A percentile compares a stretch with the other conserved stretches of the same genome.
Conservation (phyloP, 1,140 invertebrate species). For the Musca domestica region DNA sequence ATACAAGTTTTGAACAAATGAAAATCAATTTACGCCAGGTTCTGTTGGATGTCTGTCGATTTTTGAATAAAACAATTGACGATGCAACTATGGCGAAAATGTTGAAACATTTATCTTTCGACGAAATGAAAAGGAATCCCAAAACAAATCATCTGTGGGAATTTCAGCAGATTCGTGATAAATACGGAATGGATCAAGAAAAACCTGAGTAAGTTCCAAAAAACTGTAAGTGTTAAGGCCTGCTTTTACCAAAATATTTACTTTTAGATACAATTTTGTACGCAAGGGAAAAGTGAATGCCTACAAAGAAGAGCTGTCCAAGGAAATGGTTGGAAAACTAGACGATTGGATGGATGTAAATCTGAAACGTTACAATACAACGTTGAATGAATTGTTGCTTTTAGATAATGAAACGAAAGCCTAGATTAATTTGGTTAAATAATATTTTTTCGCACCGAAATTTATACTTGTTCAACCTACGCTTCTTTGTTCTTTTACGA, state of each 20-base stretch:
- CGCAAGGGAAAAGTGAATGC: slow-evolving; percentile 36
- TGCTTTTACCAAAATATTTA: background rate
- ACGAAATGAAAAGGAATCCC: slow-evolving; percentile 41
- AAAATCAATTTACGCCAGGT: slow-evolving; percentile 37
- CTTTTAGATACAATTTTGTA: slow-evolving; percentile 31
- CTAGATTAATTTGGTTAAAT: too few relatives aligned
- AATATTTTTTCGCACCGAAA: too few relatives aligned
- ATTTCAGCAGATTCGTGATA: slow-evolving; percentile 14
- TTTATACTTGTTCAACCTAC: too few relatives aligned
- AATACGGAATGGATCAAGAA: background rate
- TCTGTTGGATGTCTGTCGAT: slow-evolving; percentile 34
- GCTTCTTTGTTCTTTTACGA: too few relatives aligned
- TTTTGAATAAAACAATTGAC: slow-evolving; percentile 34
- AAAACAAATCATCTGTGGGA: slow-evolving; percentile 24
- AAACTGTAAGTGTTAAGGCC: background rate
- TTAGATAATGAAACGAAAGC: background rate
- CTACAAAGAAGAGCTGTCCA: slow-evolving; percentile 36
- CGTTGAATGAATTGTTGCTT: slow-evolving; percentile 33
- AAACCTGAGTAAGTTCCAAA: slow-evolving; percentile 2
- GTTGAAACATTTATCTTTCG: slow-evolving; percentile 42
- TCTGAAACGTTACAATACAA: slow-evolving; percentile 24
- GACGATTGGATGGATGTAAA: slow-evolving; percentile 21
- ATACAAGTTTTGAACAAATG: slow-evolving; percentile 79
- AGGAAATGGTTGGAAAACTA: slow-evolving; percentile 29
- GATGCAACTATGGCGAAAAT: slow-evolving; percentile 35